A percentile compares a stretch with the other conserved stretches of the same genome.
phyloP scores from a whole-genome alignment of 35 echinoderm and acorn worm species.

The Acanthaster planci region DNA sequence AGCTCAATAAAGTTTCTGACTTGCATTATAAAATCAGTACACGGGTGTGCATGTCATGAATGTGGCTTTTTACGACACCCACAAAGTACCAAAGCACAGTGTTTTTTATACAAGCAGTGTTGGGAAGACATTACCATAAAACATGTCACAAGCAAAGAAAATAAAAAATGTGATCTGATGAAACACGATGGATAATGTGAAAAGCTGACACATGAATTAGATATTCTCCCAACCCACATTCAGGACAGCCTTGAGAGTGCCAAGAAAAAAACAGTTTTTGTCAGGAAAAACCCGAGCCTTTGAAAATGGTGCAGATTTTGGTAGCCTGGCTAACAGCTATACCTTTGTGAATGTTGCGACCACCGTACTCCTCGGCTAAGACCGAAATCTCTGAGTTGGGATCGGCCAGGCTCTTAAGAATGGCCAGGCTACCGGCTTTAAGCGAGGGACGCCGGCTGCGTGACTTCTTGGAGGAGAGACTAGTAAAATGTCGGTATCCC shows the following conservation, averaged over 20 bases:
- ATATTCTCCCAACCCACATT: too few species aligned
- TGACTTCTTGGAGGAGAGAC: conserved; percentile 75
- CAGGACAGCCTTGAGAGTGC: too few species aligned
- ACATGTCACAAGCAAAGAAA: conserved; percentile 8
- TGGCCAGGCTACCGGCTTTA: conserved; percentile 76
- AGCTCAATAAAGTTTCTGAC: too few species aligned
- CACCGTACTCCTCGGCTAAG: conserved; percentile 46
- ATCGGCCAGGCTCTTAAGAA: conserved; percentile 80
- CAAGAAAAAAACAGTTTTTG: too few species aligned
- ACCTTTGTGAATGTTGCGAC: conserved; percentile 45
- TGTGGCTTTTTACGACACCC: too few species aligned
- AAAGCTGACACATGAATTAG: not conserved
- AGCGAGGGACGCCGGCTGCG: conserved; percentile 45
- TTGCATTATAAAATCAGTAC: too few species aligned
- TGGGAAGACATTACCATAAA: too few species aligned
- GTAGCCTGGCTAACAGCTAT: not conserved
- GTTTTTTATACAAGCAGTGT: too few species aligned
- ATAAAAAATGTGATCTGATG: not conserved
- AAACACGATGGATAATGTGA: conserved; percentile 1
- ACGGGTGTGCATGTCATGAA: too few species aligned
- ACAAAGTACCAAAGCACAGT: too few species aligned
- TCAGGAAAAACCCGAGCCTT: too few species aligned
- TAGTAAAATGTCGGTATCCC: conserved; percentile 91
- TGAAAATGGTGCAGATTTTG: not conserved
- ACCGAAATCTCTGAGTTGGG: conserved; percentile 87